A percentile compares a stretch with the other conserved stretches of the same genome.
phyloP scores from a whole-genome alignment of 2,888 invertebrate species.

The Parnassius apollo region DNA sequence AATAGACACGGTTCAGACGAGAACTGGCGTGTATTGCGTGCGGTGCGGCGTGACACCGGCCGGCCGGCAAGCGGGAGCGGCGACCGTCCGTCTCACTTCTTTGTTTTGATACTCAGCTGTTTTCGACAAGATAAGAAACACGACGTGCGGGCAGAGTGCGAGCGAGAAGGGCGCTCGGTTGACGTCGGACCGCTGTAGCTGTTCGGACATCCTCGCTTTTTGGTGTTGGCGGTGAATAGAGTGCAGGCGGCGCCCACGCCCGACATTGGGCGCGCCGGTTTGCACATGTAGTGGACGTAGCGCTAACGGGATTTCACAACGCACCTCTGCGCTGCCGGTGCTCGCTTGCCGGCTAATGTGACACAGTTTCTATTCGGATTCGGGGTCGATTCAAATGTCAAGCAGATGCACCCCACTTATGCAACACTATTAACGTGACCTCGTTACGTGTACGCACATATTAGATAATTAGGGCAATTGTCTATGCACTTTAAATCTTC shows the following conservation, averaged over 20 bases:
- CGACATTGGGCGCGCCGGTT: conserved; percentile 75
- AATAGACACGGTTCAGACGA: conserved; percentile 70
- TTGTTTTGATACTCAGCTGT: conserved; percentile 82
- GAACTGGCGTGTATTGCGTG: conserved; percentile 61
- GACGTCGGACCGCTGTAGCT: conserved; percentile 31
- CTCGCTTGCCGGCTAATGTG: conserved; percentile 68
- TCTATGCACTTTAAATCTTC: conserved; percentile 3
- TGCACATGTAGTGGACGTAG: conserved; percentile 62
- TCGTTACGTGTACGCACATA: conserved; percentile 49
- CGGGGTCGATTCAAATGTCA: conserved; percentile 81
- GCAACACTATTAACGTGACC: conserved; percentile 66
- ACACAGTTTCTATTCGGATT: conserved; percentile 81
- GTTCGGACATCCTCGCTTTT: conserved; percentile 62
- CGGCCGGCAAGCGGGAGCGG: conserved; percentile 79
- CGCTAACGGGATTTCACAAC: conserved; percentile 79
- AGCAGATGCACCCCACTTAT: conserved; percentile 78
- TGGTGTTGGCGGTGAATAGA: conserved; percentile 50
- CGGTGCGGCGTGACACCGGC: conserved; percentile 70
- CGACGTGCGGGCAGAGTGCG: conserved; percentile 53
- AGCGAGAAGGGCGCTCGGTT: conserved; percentile 37
- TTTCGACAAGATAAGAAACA: conserved; percentile 56
- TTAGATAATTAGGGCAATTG: conserved; percentile 41
- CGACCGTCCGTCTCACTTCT: conserved; percentile 77
- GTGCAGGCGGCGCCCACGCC: conserved; percentile 60
- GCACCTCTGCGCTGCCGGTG: conserved; percentile 58